Percentiles rank a stretch among this genome's conserved stretches.
Conservation (phyloP, 2,888 invertebrate species). For the Frankliniella fusca region DNA sequence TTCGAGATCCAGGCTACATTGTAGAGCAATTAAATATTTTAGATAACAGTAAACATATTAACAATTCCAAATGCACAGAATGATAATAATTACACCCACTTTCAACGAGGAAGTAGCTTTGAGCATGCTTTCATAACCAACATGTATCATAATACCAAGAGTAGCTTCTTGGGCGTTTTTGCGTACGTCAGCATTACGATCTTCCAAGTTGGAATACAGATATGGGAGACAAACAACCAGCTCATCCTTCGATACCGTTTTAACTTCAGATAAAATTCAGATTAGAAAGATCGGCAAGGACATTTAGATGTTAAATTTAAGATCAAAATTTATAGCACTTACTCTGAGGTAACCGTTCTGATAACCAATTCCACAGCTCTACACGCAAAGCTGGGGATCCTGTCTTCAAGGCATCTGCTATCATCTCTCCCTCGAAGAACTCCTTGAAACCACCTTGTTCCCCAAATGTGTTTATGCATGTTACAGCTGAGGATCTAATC, state of each 20-base stretch:
- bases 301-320: conserved; percentile 7
- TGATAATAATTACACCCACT: conserved; percentile 39
- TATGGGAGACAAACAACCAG: conserved; percentile 69
- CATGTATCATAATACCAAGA: conserved; percentile 87
- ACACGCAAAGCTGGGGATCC: conserved; percentile 79
- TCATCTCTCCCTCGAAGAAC: conserved; percentile 84
- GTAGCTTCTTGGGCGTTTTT: conserved; percentile 87
- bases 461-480: conserved; percentile 82
- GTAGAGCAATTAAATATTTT: conserved; percentile 30
- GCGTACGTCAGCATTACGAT: conserved; percentile 85
- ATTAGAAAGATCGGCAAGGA: neutral
- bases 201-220: conserved; percentile 79
- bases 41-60: too few relatives aligned
- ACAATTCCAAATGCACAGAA: neutral
- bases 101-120: conserved; percentile 74
- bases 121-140: conserved; percentile 75
- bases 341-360: conserved; percentile 72
- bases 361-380: conserved; percentile 81
- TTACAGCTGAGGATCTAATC: conserved; percentile 72
- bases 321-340: conserved; percentile 40
- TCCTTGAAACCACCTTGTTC: conserved; percentile 75
- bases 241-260: conserved; percentile 77
- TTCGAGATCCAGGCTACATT: conserved; percentile 65
- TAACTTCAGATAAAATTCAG: conserved; percentile 49
- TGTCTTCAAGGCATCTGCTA: conserved; percentile 76